Percentiles rank a stretch among this genome's conserved stretches.
These are phyloP conservation scores for Hirudinaria manillensis DNA, from an alignment of 2,888 invertebrate genomes.

Conservation along the genomic window DNA sequence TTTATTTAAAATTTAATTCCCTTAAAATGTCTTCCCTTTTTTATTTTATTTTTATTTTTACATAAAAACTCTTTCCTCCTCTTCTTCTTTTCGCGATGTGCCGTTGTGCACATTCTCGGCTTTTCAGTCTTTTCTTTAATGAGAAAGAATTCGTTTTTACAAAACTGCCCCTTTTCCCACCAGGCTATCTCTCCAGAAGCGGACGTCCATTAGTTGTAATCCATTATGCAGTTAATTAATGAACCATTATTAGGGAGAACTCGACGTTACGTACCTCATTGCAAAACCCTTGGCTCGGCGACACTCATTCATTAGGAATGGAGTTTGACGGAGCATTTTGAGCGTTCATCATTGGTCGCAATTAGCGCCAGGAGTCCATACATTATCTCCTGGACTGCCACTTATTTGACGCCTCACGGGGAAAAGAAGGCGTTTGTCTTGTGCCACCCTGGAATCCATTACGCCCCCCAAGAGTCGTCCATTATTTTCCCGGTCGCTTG, in stretches of 20 bases:
- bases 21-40: too few species aligned
- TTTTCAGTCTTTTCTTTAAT: too few species aligned
- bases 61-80: too few species aligned
- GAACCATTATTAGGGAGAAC: background rate
- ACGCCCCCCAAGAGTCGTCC: background rate
- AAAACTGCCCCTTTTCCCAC: background rate
- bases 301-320: background rate
- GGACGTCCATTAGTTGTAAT: background rate
- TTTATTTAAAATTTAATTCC: too few species aligned
- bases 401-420: slow-evolving; percentile 11
- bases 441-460: background rate
- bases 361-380: slow-evolving; percentile 20
- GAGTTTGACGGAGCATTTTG: background rate
- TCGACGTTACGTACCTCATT: background rate
- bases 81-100: too few species aligned
- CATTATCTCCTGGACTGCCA: background rate
- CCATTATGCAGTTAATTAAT: background rate
- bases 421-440: background rate
- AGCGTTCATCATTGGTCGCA: background rate
- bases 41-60: too few species aligned
- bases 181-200: background rate
- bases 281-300: background rate
- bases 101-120: too few species aligned
- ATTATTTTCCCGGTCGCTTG: background rate
- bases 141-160: too few species aligned